Percentiles rank a stretch among this genome's conserved stretches.
phyloP scores from a whole-genome alignment of 1,140 invertebrate species.

The Hyles vespertilio region DNA sequence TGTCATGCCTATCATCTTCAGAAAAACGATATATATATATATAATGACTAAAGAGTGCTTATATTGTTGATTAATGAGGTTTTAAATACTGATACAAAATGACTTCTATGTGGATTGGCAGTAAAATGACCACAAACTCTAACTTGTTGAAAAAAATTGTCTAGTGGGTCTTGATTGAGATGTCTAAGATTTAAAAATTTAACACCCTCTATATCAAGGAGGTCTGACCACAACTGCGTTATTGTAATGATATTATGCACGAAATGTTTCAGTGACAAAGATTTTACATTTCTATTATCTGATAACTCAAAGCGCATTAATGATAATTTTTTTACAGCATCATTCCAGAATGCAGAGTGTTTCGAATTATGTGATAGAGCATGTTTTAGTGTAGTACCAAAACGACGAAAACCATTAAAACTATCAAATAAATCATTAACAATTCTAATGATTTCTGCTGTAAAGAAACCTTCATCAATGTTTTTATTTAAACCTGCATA shows the following conservation, averaged over 20 bases:
- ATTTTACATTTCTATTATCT: no score
- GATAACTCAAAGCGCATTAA: no score
- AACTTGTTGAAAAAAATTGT: background rate
- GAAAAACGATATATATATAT: background rate
- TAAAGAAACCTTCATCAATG: background rate
- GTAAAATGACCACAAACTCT: background rate
- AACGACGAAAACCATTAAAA: background rate
- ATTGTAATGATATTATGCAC: no score
- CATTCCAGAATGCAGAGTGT: background rate
- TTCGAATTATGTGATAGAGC: background rate
- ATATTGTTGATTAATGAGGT: slow-evolving; percentile 2
- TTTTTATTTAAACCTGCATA: background rate
- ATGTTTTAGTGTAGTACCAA: background rate
- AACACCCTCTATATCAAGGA: background rate
- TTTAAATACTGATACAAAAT: slow-evolving; percentile 3
- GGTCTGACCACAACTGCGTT: no score
- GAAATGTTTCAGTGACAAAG: no score
- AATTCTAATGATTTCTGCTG: background rate
- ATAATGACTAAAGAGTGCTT: background rate
- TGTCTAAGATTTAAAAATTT: background rate
- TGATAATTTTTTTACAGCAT: background rate
- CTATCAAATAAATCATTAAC: slow-evolving; percentile 1
- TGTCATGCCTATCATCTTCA: no score
- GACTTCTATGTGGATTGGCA: background rate
- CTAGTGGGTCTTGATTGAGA: background rate